A percentile compares a stretch with the other conserved stretches of the same genome.
Conservation (phyloP, 30 jellyfish, hydroid and myxozoan species). For the Chironex yamaguchii region DNA sequence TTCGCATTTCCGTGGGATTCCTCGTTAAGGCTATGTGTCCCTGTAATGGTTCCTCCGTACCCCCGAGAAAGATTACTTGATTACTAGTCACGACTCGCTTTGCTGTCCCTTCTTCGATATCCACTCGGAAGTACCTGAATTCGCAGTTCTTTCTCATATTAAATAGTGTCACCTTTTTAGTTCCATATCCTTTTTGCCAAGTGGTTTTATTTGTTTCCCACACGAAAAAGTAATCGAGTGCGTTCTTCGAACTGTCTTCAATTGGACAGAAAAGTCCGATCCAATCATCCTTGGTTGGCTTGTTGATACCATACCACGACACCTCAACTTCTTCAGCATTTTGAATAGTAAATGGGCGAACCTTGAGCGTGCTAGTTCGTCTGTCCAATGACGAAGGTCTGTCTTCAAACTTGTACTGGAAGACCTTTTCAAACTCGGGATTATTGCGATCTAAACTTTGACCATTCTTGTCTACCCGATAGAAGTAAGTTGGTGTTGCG, state of each 20-base stretch:
- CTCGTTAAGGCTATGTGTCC: conserved; percentile 76
- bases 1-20: conserved; percentile 80
- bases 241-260: conserved; percentile 42
- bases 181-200: conserved; percentile 79
- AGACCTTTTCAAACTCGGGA: conserved; percentile 68
- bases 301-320: conserved; percentile 72
- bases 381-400: conserved; percentile 36
- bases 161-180: conserved; percentile 44
- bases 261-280: conserved; percentile 88
- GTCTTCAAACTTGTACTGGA: conserved; percentile 58
- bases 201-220: conserved; percentile 23
- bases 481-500: conserved; percentile 78
- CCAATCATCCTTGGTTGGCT: conserved; percentile 87
- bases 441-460: conserved; percentile 57
- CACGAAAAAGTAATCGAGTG: conserved; percentile 86
- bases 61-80: conserved; percentile 58
- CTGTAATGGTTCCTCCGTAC: conserved; percentile 70
- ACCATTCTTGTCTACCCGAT: conserved; percentile 66
- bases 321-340: conserved; percentile 88
- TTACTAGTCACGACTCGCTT: conserved; percentile 79
- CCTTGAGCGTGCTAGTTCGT: conserved; percentile 66
- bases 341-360: conserved; percentile 76
- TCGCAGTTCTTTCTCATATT: conserved; percentile 73
- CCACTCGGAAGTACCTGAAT: conserved; percentile 61
- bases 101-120: conserved; percentile 64